Evolutionary conservation across 2,113 vertebrate species (phyloP), one percentile per base, ranked within the genome.

Genomic region (Scartelaos histophorus): DNA sequence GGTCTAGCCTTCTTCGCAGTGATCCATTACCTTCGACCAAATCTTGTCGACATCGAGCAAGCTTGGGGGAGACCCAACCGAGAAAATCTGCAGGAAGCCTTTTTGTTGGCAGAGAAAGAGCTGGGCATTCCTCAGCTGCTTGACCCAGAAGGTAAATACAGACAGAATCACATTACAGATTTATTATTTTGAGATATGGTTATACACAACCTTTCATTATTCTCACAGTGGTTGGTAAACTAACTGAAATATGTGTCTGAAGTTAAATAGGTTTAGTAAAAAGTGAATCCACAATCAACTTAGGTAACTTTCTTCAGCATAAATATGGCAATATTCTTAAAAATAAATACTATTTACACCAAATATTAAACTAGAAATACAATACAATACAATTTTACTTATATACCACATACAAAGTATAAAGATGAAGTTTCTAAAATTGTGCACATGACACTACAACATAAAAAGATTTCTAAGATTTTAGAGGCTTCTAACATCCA

Each of bases 31-130:
- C 95, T 99, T 71, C 95, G 94, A 3, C 98, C 98, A 1, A 94
- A 96, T 74, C 90, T 99, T 24, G 96, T 98, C 34, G 95, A 99
- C 87, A 93, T 99, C 91, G 95, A 98, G 19, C 94, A 75, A 47
- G 89, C 96, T 22, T 95, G 88, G 85, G 91, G 85, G 67, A 94
- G 93, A 74, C 82, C 95, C 16, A 97, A 98, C 73, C 90, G 90
- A 54, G 95, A 97, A 85, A 99, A 99, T 80, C 91, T 99, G 77
- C 95, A 97, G 78, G 95, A 97, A 58, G 98, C 97, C 2, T 99
- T 99, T 88, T 81, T 88, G 13, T 82, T 99, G 4, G 98, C 98
- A 2, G 97, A 99, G 86, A 92, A 73, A 9, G 94, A 98, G 62
- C 87, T 99, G 62, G 96, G 96, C 71, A 95, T 99, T 76, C 97